These are phyloP conservation scores for Neofelis nebulosa DNA, from an alignment of 2,113 vertebrate genomes.

Conservation along the genomic window DNA sequence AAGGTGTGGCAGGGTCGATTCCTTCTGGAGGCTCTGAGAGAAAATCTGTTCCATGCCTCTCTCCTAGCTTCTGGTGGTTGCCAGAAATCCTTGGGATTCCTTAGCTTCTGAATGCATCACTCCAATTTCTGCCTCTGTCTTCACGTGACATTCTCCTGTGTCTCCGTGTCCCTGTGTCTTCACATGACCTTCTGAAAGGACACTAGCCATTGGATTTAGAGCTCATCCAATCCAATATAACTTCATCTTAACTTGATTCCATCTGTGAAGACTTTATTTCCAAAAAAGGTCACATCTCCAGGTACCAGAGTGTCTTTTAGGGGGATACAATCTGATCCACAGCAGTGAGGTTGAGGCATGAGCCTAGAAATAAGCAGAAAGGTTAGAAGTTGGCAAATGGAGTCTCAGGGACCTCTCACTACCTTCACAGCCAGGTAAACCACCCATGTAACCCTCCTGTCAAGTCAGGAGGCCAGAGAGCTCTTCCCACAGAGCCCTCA, in stretches of 20 bases:
- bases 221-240: neutral
- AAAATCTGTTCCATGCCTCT: neutral
- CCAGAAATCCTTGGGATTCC: neutral
- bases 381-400: neutral
- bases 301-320: neutral
- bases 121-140: neutral
- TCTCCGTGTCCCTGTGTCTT: neutral
- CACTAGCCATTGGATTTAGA: neutral
- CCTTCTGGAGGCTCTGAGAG: neutral
- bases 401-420: neutral
- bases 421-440: neutral
- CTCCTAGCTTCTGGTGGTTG: neutral
- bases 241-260: neutral
- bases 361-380: neutral
- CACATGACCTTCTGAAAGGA: neutral
- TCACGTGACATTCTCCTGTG: neutral
- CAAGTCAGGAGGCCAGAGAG: neutral
- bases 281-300: neutral
- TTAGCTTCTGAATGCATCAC: neutral
- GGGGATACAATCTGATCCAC: neutral
- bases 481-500: neutral
- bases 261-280: neutral
- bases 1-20: neutral
- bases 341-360: neutral
- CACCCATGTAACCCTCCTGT: neutral